These are phyloP conservation scores for Eupithecia tripunctaria DNA, from an alignment of 2,888 invertebrate species.

Conservation along the genomic window DNA sequence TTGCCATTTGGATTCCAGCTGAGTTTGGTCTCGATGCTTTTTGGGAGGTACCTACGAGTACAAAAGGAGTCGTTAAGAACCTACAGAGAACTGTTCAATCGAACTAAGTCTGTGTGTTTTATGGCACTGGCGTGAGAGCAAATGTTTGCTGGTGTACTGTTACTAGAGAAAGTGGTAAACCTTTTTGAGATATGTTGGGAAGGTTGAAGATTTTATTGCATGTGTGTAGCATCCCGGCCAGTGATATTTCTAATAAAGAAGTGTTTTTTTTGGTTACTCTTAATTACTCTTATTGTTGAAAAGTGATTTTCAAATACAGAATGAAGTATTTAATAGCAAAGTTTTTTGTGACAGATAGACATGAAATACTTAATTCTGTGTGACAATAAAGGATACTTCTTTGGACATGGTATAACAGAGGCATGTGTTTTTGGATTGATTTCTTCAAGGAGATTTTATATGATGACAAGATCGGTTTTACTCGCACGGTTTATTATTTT, in stretches of 20 bases:
- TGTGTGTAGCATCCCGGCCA: neutral
- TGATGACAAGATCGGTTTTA: neutral
- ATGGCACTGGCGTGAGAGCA: constrained; percentile 59
- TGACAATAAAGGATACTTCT: no score
- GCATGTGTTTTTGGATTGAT: neutral
- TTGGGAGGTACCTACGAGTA: constrained; percentile 37
- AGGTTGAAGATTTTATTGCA: constrained; percentile 7
- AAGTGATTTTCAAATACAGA: no score
- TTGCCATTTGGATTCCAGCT: constrained; percentile 71
- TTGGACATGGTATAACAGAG: no score
- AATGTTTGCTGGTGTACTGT: constrained; percentile 55
- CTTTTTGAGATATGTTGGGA: constrained; percentile 9
- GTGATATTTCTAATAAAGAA: neutral
- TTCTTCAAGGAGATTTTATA: neutral
- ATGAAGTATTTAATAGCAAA: no score
- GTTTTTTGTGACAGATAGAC: no score
- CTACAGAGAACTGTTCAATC: constrained; percentile 63
- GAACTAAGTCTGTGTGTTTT: constrained; percentile 64
- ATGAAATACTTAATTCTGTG: no score
- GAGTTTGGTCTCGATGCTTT: constrained; percentile 54
- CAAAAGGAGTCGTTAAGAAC: constrained; percentile 49
- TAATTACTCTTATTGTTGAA: no score
- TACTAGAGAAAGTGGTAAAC: constrained; percentile 5
- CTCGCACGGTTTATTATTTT: no score
- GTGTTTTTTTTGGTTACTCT: no score